Base-by-base conservation (phyloP, 2,888 invertebrate species). In the Xestobium rufovillosum region DNA sequence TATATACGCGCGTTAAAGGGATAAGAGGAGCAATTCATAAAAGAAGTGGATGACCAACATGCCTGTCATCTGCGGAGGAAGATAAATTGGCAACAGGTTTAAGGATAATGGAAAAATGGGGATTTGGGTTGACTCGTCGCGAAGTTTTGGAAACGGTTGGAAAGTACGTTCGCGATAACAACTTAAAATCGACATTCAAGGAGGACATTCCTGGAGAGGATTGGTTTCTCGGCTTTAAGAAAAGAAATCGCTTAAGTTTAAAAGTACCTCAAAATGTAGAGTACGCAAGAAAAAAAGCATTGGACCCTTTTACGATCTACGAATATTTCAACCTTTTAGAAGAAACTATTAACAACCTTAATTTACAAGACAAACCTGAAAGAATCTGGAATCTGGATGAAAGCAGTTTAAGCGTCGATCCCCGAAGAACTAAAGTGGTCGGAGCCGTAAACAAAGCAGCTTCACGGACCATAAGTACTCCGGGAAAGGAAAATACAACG, bases 401-500 rank as follows among this genome's bases (percentile, higher is more conserved):
- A 31, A 49, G 48, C 8, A 44, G 46, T 36, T 44, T 52, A 28
- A 45, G 42, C 31, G 30, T 39, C 31, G 54, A 57, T 36, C 48
- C 50, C 26, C 19, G 35, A 10, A 47, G 48, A 41, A 36, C 26
- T n/a, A 43, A 48, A 44, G 46, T 51, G 13, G 38, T 52, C 13
- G 49, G 50, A 10, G 26, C 36, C 30, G 44, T 33, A 31, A 43
- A 42, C 36, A 34, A 39, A 34, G 23, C 32, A n/a, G 14, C 26
- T n/a, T n/a, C n/a, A n/a, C n/a, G n/a, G n/a, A n/a, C n/a, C n/a
- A n/a, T n/a, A n/a, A n/a, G n/a, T n/a, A n/a, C n/a, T n/a, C n/a
- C n/a, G n/a, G n/a, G n/a, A n/a, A n/a, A n/a, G n/a, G n/a, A 52
- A 28, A 53, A 49, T 31, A 48, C 43, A 3, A 48, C 53, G n/a